Evolutionary conservation across 2,888 invertebrate species (phyloP).

Genomic region (Eudasyphora cyanicolor): DNA sequence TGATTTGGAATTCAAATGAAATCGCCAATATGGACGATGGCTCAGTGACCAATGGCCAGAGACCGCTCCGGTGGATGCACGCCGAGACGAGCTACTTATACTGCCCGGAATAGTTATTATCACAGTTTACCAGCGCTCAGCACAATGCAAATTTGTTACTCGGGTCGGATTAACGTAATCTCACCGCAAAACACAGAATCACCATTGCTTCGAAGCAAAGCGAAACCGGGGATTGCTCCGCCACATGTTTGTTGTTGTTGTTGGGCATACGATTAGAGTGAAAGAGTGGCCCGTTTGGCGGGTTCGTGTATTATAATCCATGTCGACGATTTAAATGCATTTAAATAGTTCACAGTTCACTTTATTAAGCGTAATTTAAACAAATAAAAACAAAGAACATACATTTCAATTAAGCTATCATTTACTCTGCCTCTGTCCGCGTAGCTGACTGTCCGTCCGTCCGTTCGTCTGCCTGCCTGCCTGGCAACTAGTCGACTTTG

Average conservation of each 20-base stretch:
- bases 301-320: slow-evolving; percentile 31
- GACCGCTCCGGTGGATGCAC: background rate
- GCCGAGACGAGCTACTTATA: background rate
- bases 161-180: slow-evolving; percentile 37
- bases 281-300: background rate
- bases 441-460: too few relatives aligned
- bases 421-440: background rate
- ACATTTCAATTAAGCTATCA: slow-evolving; percentile 52
- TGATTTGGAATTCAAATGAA: slow-evolving; percentile 26
- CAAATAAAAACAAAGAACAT: slow-evolving; percentile 53
- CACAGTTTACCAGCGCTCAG: slow-evolving; percentile 30
- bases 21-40: background rate
- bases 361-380: slow-evolving; percentile 65
- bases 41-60: background rate
- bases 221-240: background rate
- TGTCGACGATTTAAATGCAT: slow-evolving; percentile 49
- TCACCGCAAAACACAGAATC: too few relatives aligned
- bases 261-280: background rate
- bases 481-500: background rate
- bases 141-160: slow-evolving; percentile 14
- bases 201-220: slow-evolving; percentile 1
- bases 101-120: slow-evolving; percentile 29
- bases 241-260: background rate
- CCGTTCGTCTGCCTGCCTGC: background rate
- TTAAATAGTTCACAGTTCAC: slow-evolving; percentile 63